Base-by-base conservation (phyloP, 2,888 invertebrate species). In the Aradus depressus region DNA sequence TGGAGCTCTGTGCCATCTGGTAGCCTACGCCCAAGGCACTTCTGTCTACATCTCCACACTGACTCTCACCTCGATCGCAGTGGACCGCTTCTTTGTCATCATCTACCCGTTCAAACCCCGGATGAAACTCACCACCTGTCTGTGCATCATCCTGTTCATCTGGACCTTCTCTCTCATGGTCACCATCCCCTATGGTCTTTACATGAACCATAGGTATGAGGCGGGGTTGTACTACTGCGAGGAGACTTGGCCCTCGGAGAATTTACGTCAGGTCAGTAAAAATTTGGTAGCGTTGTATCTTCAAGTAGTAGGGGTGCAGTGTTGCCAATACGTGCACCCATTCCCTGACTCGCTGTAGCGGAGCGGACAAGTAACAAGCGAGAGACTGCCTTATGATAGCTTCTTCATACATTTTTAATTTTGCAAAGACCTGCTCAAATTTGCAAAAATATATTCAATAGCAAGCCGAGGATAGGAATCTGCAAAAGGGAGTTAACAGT, bases 41-140 rank as follows among this genome's bases (percentile, higher is more conserved):
- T 91, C 91, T 66, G 93, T 98, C 60, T 98, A 96, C 75, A 93
- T 97, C 65, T 93, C 93, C 55, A 95, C 96, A 1, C 74, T 97
- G 62, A 97, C 97, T 4, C 76, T 98, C 57, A 96, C 92, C 61
- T 90, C 95, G 59, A 97, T 98, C 62, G 97, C 97, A 44, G 84
- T 97, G 55, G 97, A 98, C 72, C 80, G 97, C 50, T 97, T 91
- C 70, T 87, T 95, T 68, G 95, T 96, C 56, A 97, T 98, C 61
- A 88, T 96, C 58, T 90, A 93, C 67, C 96, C 96, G 0, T 96
- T 93, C 70, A 78, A 83, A 64, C 91, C 90, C 3, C 76, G 93
- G 56, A 93, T 93, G 90, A 87, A 85, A 67, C 75, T 88, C 34
- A 79, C 80, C 58, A 84, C 86, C 4, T 96, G 92, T 66, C 73